Evolutionary conservation across 2,888 invertebrate species (phyloP).

Genomic region (Caenorhabditis sp.): DNA sequence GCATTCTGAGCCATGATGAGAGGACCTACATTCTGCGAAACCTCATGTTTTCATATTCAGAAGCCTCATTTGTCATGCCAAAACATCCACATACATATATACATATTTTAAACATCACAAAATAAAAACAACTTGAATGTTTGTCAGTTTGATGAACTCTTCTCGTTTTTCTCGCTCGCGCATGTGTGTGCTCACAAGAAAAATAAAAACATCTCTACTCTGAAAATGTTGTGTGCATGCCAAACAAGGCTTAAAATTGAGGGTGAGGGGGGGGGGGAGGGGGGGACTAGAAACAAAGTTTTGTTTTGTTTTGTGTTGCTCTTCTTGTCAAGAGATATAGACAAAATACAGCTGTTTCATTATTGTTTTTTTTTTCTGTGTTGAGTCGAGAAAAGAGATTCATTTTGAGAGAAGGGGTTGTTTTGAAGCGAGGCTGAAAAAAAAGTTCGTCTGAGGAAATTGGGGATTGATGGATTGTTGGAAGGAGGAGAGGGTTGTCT

Average conservation of each 20-base stretch:
- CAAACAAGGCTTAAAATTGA: not conserved
- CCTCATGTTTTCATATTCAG: too few species aligned
- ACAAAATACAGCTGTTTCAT: conserved; percentile 42
- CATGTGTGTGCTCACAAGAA: conserved; percentile 7
- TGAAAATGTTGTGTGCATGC: not conserved
- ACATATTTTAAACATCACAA: not conserved
- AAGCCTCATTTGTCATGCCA: too few species aligned
- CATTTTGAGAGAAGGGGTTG: conserved; percentile 10
- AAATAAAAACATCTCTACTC: conserved; percentile 30
- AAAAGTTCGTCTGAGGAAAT: too few species aligned
- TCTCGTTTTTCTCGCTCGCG: conserved; percentile 10
- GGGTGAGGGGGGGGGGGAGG: conserved; percentile 6
- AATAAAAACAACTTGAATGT: not conserved
- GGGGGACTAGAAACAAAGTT: conserved; percentile 13
- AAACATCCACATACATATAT: not conserved
- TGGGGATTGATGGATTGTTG: too few species aligned
- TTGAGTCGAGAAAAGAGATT: conserved; percentile 7
- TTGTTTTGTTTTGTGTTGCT: too few species aligned
- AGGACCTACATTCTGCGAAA: too few species aligned
- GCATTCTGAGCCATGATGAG: too few species aligned
- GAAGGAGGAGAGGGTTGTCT: too few species aligned
- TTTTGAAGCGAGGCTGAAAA: too few species aligned
- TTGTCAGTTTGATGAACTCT: conserved; percentile 33
- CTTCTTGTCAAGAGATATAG: not conserved
- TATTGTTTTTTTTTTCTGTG: conserved; percentile 35